Evolutionary conservation across 2,113 vertebrate genomes (phyloP).

Genomic region (Cheirogaleus medius): DNA sequence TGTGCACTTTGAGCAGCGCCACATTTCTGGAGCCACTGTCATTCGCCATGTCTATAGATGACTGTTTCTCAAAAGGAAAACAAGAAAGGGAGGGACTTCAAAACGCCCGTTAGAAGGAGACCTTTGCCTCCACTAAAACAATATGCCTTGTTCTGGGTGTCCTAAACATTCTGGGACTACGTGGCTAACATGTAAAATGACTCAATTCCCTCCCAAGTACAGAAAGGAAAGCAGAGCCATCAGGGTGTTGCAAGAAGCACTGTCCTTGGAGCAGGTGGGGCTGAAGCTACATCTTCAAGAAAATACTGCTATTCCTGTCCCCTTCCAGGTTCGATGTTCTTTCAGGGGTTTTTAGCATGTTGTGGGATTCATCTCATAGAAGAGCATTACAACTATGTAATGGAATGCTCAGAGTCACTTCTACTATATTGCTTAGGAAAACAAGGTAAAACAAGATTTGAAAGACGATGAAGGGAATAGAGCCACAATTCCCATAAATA

Average conservation of each 20-base stretch:
- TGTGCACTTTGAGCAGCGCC: not conserved
- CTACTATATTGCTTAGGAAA: slow-evolving; percentile 22
- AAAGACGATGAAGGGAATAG: slow-evolving; percentile 35
- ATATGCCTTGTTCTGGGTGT: not conserved
- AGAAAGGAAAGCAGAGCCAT: not conserved
- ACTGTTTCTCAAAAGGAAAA: not conserved
- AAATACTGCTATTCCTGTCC: not conserved
- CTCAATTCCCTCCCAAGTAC: not conserved
- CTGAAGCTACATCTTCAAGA: not conserved
- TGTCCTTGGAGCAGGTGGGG: not conserved
- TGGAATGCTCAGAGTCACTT: not conserved
- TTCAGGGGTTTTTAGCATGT: not conserved
- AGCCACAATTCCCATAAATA: slow-evolving; percentile 45
- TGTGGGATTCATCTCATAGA: not conserved
- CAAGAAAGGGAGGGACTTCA: not conserved
- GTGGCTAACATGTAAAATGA: not conserved
- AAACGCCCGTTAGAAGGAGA: not conserved
- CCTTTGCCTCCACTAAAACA: not conserved
- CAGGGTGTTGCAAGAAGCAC: not conserved
- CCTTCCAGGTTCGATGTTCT: not conserved
- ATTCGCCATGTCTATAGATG: not conserved
- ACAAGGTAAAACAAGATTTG: slow-evolving; percentile 42
- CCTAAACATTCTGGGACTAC: not conserved
- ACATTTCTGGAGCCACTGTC: not conserved
- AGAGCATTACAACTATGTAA: not conserved